A percentile compares a stretch with the other conserved stretches of the same genome.
Conservation (phyloP, 2,113 vertebrate genomes). For the Phodopus roborovskii region DNA sequence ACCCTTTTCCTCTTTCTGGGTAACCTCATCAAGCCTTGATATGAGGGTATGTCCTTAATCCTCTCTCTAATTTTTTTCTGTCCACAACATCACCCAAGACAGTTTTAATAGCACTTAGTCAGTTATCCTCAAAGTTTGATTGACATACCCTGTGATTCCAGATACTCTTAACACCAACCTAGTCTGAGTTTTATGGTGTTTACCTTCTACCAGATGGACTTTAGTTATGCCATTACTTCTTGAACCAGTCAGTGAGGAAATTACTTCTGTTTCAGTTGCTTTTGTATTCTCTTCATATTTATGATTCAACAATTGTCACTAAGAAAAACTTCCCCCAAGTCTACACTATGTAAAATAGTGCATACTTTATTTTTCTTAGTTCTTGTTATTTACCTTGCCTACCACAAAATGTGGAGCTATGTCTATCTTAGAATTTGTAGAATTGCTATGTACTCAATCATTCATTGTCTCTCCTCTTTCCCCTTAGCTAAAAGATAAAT, state of each 20-base stretch:
- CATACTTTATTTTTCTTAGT: background rate
- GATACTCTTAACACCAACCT: background rate
- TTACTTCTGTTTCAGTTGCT: background rate
- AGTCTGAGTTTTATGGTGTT: background rate
- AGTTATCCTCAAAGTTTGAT: background rate
- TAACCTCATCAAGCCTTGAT: background rate
- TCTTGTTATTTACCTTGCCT: background rate
- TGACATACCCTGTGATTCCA: background rate
- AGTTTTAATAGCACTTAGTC: background rate
- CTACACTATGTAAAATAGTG: background rate
- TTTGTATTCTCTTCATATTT: background rate
- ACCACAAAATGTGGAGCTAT: background rate
- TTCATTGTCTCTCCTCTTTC: background rate
- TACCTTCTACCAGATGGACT: background rate
- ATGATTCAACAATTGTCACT: background rate
- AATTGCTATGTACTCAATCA: background rate
- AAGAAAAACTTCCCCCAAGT: background rate
- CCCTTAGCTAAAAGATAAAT: background rate
- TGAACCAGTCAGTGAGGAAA: background rate
- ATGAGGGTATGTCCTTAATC: background rate
- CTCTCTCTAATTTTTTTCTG: background rate
- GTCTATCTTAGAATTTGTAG: background rate
- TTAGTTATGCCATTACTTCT: background rate
- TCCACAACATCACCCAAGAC: fast-evolving
- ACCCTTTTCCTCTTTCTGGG: background rate